A percentile compares a stretch with the other conserved stretches of the same genome.
Evolutionary conservation across 1,140 invertebrate genomes (phyloP).

Genomic region (Habropoda laboriosa): DNA sequence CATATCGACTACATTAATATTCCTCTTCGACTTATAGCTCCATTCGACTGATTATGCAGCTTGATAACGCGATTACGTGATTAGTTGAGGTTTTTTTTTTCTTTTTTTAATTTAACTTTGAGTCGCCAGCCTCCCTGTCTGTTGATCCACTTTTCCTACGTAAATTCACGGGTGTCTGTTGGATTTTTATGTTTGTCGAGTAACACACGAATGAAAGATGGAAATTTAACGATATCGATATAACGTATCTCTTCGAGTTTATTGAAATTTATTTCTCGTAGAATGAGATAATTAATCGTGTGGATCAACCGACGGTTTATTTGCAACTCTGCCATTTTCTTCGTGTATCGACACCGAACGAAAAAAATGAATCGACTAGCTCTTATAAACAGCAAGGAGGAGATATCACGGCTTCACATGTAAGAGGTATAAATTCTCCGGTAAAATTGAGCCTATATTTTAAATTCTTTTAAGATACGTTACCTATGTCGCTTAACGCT

Average conservation of each 20-base stretch:
- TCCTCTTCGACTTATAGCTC: conserved; percentile 35
- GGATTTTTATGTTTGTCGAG: not conserved
- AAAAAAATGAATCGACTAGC: conserved; percentile 1
- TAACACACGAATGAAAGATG: not conserved
- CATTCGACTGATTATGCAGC: conserved; percentile 44
- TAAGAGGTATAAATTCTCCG: conserved; percentile 22
- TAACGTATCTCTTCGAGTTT: too few relatives aligned
- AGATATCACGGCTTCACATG: conserved; percentile 1
- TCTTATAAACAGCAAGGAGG: not conserved
- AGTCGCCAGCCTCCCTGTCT: conserved; percentile 21
- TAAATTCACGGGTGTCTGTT: not conserved
- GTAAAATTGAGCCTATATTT: conserved; percentile 39
- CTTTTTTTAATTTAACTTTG: conserved; percentile 48
- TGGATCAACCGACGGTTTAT: not conserved
- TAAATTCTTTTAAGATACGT: conserved; percentile 18
- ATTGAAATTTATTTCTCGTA: not conserved
- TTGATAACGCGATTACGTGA: conserved; percentile 50
- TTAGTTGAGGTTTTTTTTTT: conserved; percentile 46
- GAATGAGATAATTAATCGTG: not conserved
- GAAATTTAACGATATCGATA: not conserved
- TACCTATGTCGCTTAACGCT: conserved; percentile 44
- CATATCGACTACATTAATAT: conserved; percentile 64
- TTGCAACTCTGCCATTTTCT: too few relatives aligned
- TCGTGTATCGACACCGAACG: not conserved
- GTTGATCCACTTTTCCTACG: conserved; percentile 18